Evolutionary conservation across 2,797 vertebrate species (phyloP), one percentile per base, ranked within the genome.

Genomic region (Orientallactaga sibirica): DNA sequence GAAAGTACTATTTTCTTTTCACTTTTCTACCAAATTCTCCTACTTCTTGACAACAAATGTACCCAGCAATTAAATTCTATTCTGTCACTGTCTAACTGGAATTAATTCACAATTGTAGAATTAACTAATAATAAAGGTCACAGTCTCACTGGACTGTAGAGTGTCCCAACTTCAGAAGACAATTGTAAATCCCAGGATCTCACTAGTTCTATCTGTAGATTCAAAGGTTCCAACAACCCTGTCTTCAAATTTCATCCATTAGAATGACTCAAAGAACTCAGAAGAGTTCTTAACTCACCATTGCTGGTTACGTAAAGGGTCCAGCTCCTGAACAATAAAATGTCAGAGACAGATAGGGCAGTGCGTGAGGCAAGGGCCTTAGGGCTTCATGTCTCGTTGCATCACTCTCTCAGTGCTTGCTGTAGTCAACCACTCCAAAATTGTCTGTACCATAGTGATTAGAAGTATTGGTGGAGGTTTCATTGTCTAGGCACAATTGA

Each of bases 1-100:
- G 29, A 91, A 78, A 94, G 18, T 81, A 29, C 43, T 76, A 2
- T 90, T 86, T 87, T 89, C 68, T 87, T 70, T 52, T 37, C 81
- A 19, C 61, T 81, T 91, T 94, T 82, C 61, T 92, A 83, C 29
- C 7, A 9, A 24, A 37, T 73, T 73, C 48, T 41, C 55, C 9
- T 43, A 43, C 20, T 24, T 62, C 11, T 37, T 77, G 22, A 37
- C 1, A 8, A 6, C 25, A n/a, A 19, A 11, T 22, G 52, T 16
- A 52, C 29, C 66, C 66, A 79, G 52, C 16, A 61, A 27, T 73
- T 41, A 33, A 79, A 10, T 80, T 58, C 25, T 58, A 27, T 41
- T 88, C 52, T 77, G 86, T 68, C 18, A 58, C 24, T 22, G 5
- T 68, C 27, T 77, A 37, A n/a, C 18, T 79, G 14, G 27, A 66